These are phyloP conservation scores for Bombus cullumanus DNA, from an alignment of 1,140 invertebrate species.

Conservation along the genomic window DNA sequence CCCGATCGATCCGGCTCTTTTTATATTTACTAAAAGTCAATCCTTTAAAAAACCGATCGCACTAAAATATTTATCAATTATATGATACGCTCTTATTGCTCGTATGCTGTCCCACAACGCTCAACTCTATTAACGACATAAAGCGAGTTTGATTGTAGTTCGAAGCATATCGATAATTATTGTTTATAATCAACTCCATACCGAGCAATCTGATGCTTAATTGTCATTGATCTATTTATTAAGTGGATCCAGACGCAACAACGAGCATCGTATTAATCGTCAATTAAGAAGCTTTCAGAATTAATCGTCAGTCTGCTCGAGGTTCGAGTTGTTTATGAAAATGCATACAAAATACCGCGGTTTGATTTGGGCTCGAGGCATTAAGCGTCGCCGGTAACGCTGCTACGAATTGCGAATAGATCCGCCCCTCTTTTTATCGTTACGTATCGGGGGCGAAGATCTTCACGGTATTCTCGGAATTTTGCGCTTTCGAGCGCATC, in stretches of 20 bases:
- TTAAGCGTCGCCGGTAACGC: constrained; percentile 21
- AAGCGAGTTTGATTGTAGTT: constrained; percentile 28
- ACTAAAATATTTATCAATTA: background rate
- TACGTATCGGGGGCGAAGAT: constrained; percentile 85
- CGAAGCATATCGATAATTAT: constrained; percentile 17
- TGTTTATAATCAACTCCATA: background rate
- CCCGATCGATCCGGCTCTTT: background rate
- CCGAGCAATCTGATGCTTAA: background rate
- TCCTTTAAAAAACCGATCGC: background rate
- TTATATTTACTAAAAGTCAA: background rate
- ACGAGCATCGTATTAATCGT: background rate
- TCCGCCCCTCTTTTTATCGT: constrained; percentile 58
- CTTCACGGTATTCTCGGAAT: constrained; percentile 83
- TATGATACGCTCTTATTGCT: background rate
- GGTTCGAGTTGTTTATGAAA: background rate
- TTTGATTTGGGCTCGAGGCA: constrained; percentile 38
- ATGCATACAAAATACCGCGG: constrained; percentile 20
- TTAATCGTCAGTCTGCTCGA: background rate
- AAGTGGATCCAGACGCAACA: background rate
- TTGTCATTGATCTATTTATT: background rate
- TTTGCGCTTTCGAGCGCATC: constrained; percentile 83
- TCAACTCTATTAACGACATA: background rate
- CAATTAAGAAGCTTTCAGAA: background rate
- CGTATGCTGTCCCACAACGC: background rate
- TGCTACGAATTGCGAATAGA: constrained; percentile 12